phyloP scores from a whole-genome alignment of 2,797 vertebrate genomes.

The Lagocephalus sceleratus region DNA sequence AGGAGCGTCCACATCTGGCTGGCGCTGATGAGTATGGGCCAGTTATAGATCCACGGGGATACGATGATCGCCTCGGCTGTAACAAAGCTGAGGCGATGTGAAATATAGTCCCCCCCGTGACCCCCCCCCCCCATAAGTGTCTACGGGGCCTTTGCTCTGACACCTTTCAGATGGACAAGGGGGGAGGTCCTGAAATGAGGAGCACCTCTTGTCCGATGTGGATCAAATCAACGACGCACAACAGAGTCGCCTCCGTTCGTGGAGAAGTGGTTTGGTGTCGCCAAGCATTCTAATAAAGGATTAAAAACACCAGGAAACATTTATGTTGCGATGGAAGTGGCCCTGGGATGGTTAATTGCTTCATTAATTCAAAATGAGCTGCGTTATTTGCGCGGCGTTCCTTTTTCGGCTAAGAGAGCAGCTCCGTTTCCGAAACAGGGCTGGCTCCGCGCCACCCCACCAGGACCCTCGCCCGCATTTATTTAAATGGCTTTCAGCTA shows the following conservation, averaged over 20 bases:
- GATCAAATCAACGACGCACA: constrained; percentile 26
- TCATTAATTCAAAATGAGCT: constrained; percentile 39
- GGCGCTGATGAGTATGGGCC: constrained; percentile 46
- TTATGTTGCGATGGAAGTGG: constrained; percentile 31
- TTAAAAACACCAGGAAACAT: constrained; percentile 38
- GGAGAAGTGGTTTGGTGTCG: constrained; percentile 31
- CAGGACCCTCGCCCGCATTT: too few species aligned
- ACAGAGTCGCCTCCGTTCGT: constrained; percentile 26
- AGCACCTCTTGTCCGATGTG: background rate
- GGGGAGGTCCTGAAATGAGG: background rate
- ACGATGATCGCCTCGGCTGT: constrained; percentile 43
- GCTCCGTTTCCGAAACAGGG: background rate
- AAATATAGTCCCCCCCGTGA: constrained; percentile 56
- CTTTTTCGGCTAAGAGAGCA: background rate
- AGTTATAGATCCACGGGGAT: constrained; percentile 62
- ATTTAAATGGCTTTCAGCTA: too few species aligned
- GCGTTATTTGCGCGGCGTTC: constrained; percentile 16
- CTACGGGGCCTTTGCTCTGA: constrained; percentile 40
- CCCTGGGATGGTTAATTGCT: constrained; percentile 34
- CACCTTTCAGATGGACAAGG: constrained; percentile 53
- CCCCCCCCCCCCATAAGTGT: constrained; percentile 30
- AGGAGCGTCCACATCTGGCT: constrained; percentile 55
- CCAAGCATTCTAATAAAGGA: constrained; percentile 32
- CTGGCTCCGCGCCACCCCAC: too few species aligned
- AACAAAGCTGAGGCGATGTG: constrained; percentile 55